Base-by-base conservation (phyloP, 2,797 vertebrate genomes). In the Lutjanus argentimaculatus region DNA sequence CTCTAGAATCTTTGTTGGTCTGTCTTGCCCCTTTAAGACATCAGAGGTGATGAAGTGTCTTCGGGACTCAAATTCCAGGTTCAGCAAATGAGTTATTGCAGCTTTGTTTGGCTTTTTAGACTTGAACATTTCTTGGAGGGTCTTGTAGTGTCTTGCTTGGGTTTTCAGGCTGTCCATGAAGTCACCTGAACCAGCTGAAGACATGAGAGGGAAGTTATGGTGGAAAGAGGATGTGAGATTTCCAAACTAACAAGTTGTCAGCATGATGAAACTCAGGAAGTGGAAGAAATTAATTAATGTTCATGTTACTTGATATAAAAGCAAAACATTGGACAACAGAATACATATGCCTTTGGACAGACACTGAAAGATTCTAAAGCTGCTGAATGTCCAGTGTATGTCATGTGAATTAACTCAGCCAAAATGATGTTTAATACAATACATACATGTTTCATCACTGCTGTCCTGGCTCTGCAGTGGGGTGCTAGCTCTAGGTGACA, bases 101-200 rank as follows among this genome's bases (percentile, higher is more conserved):
- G 65, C 71, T 83, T 87, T 88, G 71, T 90, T 90, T 49, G 76
- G 80, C 55, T 88, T 89, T 42, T 86, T 82, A 19, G 65, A 57
- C 72, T 81, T 82, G 79, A n/a, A 89, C 43, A 87, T 72, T 79
- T 85, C n/a, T n/a, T n/a, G n/a, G n/a, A n/a, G n/a, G n/a, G n/a
- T n/a, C n/a, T n/a, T n/a, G n/a, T n/a, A n/a, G 72, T 89, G 80
- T 69, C 84, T 88, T 67, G 77, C 79, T 42, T 89, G 84, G 67
- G 40, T 84, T 85, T 89, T 77, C 40, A 52, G 74, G 70, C 88
- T 84, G 76, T 89, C 73, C 21, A 79, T 22, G 75, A 77, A 8
- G 63, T 77, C 70, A 76, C n/a, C 19, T 68, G 68, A 75, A 83
- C 49, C 5, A 66, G 61, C 65, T 67, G 16, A 52, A 40, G 25